phyloP scores from a whole-genome alignment of 2,113 vertebrate genomes.

The Elanoides forficatus region DNA sequence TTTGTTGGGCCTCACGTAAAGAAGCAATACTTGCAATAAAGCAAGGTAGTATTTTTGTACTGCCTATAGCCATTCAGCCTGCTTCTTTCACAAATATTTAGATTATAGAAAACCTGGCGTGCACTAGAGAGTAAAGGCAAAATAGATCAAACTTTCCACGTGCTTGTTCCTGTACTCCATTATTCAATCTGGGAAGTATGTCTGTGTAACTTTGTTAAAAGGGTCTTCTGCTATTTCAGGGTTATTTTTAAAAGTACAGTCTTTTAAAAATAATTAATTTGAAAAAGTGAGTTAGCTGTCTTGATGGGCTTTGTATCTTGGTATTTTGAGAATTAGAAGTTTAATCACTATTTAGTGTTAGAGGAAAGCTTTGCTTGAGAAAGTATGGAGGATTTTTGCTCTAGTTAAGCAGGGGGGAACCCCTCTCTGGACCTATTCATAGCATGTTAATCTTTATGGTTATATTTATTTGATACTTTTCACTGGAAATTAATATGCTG shows the following conservation, averaged over 20 bases:
- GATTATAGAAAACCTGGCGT: background rate
- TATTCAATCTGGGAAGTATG: constrained; percentile 48
- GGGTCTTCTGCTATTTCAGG: background rate
- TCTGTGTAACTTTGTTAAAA: background rate
- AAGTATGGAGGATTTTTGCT: background rate
- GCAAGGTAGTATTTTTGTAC: background rate
- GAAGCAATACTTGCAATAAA: background rate
- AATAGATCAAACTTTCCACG: constrained; percentile 47
- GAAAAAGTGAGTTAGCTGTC: background rate
- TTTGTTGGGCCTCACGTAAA: background rate
- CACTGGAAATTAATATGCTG: background rate
- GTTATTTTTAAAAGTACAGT: background rate
- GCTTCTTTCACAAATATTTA: constrained; percentile 7
- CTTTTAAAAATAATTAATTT: background rate
- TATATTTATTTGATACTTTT: background rate
- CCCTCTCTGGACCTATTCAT: background rate
- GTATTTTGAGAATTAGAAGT: background rate
- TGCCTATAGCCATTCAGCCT: background rate
- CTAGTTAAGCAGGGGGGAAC: background rate
- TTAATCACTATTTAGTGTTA: background rate
- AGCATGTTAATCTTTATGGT: background rate
- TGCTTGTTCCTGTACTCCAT: constrained; percentile 46
- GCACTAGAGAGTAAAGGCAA: background rate
- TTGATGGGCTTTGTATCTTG: background rate
- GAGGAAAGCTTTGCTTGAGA: background rate